Evolutionary conservation across 2,888 invertebrate species (phyloP), one percentile per base, ranked within the genome.

Genomic region (Rhyacophila evoluta): DNA sequence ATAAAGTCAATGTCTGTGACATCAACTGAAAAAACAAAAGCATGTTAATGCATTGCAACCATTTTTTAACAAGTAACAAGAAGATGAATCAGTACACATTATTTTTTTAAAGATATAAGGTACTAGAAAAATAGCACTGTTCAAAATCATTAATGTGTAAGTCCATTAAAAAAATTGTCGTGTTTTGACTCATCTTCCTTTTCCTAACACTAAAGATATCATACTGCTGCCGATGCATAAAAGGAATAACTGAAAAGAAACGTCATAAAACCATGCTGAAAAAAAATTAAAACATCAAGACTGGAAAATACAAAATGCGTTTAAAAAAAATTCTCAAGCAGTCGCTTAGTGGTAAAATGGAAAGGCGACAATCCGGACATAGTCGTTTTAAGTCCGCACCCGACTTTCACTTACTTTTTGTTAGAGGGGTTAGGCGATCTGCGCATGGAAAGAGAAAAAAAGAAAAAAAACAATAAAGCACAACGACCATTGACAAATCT

Each of bases 361-460:
- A 55, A 55, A 33, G 28, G n/a, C 27, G 71, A 68, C 68, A 38
- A 41, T 37, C 71, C 29, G 74, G 75, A 72, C 55, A 68, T 28
- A 19, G 36, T 69, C 25, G 38, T 29, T 41, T 41, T 71, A 8
- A 37, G 75, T 67, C 74, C 71, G 33, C n/a, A n/a, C 12, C 75
- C 74, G 25, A 28, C 27, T 19, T 36, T 72, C 72, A 82, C 82
- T 82, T 82, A 82, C 82, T 82, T 74, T 78, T 74, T 82, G 82
- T 82, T 82, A 82, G 78, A 67, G 27, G 75, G 79, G 79, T 82
- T 82, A 79, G 78, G 75, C 67, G 82, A 77, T 82, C 82, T 82
- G 82, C 39, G 76, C 79, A 77, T 73, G 78, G 74, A 81, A 79
- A 82, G 71, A 81, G 73, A 71, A 79, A 78, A 41, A 74, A 67